These are phyloP conservation scores for Drosophila kambysellisi DNA, from an alignment of 2,888 invertebrate genomes.

Conservation along the genomic window DNA sequence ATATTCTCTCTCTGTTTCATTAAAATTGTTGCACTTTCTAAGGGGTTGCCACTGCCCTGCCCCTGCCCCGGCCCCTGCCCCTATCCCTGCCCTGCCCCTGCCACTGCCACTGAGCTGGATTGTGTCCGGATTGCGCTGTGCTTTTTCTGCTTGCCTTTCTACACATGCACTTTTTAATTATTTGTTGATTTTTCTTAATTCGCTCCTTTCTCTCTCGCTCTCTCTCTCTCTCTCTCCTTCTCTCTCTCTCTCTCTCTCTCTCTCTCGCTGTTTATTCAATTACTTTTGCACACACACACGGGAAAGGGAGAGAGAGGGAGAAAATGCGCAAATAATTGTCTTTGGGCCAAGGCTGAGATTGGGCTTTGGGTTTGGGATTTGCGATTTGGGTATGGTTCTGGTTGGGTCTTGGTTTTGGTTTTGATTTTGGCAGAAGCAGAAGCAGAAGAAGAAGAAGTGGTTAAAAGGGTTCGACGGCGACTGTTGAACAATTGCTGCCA, in stretches of 20 bases:
- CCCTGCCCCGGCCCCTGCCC: neutral
- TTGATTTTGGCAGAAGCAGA: neutral
- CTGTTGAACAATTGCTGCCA: neutral
- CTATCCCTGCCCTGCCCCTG: neutral
- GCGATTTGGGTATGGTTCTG: neutral
- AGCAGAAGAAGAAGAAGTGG: neutral
- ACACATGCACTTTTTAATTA: conserved; percentile 53
- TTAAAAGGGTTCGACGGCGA: neutral
- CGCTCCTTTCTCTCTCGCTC: neutral
- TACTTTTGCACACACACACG: conserved; percentile 43
- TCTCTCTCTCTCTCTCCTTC: neutral
- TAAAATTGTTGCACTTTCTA: conserved; percentile 71
- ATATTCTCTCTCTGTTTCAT: conserved; percentile 78
- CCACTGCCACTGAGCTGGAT: conserved; percentile 17
- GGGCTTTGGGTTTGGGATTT: neutral
- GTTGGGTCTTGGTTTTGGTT: neutral
- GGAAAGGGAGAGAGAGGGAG: neutral
- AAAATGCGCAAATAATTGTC: conserved; percentile 34
- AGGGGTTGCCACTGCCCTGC: conserved; percentile 25
- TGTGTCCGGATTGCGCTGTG: conserved; percentile 20
- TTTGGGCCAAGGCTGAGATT: conserved; percentile 3
- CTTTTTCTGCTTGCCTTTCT: conserved; percentile 38
- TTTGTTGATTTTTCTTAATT: conserved; percentile 38
- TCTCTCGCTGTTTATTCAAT: conserved; percentile 67
- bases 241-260: neutral